Percentiles rank a stretch among this genome's conserved stretches.
Conservation (phyloP, 1,140 invertebrate species). For the Frieseomelitta varia region DNA sequence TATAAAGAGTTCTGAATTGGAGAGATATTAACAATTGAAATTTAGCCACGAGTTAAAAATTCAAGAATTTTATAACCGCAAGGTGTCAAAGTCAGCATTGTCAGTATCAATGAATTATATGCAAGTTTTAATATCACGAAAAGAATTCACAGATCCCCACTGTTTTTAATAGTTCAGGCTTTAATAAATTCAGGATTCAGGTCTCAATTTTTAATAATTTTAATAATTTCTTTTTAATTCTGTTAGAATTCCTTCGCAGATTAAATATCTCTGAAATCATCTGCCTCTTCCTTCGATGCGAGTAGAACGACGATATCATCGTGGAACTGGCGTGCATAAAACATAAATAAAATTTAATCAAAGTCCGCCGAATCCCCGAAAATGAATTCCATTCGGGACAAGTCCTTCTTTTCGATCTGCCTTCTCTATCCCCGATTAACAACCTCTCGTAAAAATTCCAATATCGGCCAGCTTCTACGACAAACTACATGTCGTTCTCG, state of each 20-base stretch:
- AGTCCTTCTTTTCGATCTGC: not conserved
- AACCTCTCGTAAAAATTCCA: conserved; percentile 31
- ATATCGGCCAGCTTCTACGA: conserved; percentile 5
- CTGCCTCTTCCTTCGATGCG: not conserved
- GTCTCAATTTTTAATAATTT: not conserved
- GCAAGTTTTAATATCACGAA: not conserved
- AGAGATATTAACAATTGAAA: no score
- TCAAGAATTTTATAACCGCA: not conserved
- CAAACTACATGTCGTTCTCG: not conserved
- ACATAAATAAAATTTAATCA: conserved; percentile 41
- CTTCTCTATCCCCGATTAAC: not conserved
- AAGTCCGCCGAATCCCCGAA: not conserved
- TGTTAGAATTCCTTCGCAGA: not conserved
- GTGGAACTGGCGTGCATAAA: not conserved
- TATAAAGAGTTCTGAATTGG: no score
- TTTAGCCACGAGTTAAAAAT: not conserved
- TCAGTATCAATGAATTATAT: no score
- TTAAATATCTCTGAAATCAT: not conserved
- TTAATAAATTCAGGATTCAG: not conserved
- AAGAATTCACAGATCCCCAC: no score
- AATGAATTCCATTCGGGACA: conserved; percentile 23
- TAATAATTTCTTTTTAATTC: not conserved
- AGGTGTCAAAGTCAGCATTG: no score
- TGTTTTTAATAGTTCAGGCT: not conserved
- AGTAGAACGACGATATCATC: not conserved